These are phyloP conservation scores for Epirrhoe tristata DNA, from an alignment of 2,888 invertebrate species.

Conservation along the genomic window DNA sequence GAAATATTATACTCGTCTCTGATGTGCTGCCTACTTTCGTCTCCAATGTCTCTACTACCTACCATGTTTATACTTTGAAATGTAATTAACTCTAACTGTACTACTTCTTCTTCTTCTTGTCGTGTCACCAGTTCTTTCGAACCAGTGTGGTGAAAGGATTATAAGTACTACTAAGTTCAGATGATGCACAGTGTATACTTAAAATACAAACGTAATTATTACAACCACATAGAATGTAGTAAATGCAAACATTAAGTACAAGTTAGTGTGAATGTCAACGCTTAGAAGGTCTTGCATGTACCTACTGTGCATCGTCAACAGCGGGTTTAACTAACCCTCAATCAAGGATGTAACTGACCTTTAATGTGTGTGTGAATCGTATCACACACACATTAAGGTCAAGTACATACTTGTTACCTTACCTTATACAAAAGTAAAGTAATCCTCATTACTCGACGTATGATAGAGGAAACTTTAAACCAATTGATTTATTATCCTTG, in stretches of 20 bases:
- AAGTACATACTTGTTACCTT: too few species aligned
- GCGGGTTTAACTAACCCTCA: background rate
- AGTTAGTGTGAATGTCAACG: background rate
- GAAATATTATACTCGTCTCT: constrained; percentile 57
- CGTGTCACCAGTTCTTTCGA: too few species aligned
- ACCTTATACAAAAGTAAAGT: background rate
- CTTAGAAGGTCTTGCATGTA: constrained; percentile 1
- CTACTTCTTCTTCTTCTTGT: too few species aligned
- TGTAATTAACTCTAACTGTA: background rate
- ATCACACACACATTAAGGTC: background rate
- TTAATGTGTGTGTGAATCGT: too few species aligned
- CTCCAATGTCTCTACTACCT: background rate
- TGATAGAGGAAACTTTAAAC: constrained; percentile 6
- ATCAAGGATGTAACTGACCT: too few species aligned
- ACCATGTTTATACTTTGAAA: background rate
- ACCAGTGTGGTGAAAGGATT: too few species aligned
- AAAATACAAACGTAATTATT: background rate
- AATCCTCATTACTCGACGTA: background rate
- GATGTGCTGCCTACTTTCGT: constrained; percentile 63
- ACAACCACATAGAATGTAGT: background rate
- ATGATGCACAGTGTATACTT: constrained; percentile 1
- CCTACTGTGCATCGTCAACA: background rate
- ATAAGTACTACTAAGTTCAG: background rate
- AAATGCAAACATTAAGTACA: background rate
- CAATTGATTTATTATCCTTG: background rate